Evolutionary conservation across 2,113 vertebrate species (phyloP).

Genomic region (Strix uralensis): DNA sequence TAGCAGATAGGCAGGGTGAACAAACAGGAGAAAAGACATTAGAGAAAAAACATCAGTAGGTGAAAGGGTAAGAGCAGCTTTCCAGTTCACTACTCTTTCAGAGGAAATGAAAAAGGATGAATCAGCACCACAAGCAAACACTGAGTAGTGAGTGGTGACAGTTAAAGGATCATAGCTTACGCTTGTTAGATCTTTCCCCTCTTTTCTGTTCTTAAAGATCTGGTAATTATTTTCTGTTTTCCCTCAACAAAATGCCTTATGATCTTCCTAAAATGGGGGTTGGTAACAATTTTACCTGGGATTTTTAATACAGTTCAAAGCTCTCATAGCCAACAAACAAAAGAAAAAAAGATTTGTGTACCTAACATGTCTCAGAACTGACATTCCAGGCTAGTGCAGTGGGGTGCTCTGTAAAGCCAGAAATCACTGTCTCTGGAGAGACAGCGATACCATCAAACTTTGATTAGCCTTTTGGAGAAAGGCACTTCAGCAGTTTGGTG

Average conservation of each 20-base stretch:
- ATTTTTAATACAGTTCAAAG: neutral
- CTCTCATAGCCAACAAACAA: neutral
- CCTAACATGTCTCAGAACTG: neutral
- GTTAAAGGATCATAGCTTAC: neutral
- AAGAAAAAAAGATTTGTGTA: neutral
- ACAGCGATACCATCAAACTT: neutral
- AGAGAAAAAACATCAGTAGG: neutral
- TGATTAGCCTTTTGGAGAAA: neutral
- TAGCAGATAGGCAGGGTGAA: neutral
- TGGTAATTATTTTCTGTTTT: neutral
- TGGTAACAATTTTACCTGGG: neutral
- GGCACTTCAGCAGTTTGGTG: neutral
- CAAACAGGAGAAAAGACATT: neutral
- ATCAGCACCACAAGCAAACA: neutral
- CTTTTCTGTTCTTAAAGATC: neutral
- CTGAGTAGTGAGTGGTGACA: neutral
- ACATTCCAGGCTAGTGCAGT: neutral
- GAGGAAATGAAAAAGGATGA: neutral
- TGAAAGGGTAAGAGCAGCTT: neutral
- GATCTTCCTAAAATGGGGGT: neutral
- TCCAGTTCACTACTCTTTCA: neutral
- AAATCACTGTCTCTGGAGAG: neutral
- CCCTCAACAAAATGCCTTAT: neutral
- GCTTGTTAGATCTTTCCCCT: neutral
- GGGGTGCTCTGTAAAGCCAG: neutral